Evolutionary conservation across 2,113 vertebrate genomes (phyloP).

Genomic region (Gadus chalcogrammus): DNA sequence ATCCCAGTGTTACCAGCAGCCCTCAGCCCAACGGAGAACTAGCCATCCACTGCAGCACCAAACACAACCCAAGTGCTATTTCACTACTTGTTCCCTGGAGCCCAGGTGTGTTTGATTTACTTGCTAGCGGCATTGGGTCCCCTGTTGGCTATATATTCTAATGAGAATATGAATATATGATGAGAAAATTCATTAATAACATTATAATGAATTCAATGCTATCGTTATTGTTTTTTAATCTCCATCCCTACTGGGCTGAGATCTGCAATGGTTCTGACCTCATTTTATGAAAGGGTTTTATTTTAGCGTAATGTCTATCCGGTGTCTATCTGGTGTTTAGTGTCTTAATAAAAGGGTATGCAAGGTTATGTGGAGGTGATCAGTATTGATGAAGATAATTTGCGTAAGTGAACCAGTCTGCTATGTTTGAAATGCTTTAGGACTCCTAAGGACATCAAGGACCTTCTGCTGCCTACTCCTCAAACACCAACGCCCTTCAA

Average conservation of each 20-base stretch:
- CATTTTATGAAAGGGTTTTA: too few relatives aligned
- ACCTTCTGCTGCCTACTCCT: slow-evolving; percentile 76
- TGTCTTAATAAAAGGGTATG: background rate
- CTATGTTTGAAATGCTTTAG: slow-evolving; percentile 71
- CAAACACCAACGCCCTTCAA: slow-evolving; percentile 90
- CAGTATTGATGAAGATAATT: background rate
- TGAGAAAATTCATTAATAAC: too few relatives aligned
- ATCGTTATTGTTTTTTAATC: too few relatives aligned
- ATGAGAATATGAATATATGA: too few relatives aligned
- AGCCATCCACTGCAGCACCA: too few relatives aligned
- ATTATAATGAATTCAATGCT: too few relatives aligned
- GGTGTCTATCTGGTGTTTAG: background rate
- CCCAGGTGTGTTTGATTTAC: background rate
- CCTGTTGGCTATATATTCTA: too few relatives aligned
- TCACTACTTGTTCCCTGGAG: background rate
- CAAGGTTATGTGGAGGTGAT: background rate
- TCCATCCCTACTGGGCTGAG: too few relatives aligned
- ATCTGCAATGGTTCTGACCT: too few relatives aligned
- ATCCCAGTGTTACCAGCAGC: slow-evolving; percentile 74
- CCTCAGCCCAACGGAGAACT: slow-evolving; percentile 27
- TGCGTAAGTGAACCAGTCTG: background rate
- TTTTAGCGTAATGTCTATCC: too few relatives aligned
- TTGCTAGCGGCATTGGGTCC: too few relatives aligned
- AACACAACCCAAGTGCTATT: slow-evolving; percentile 24
- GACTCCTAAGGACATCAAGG: slow-evolving; percentile 78